These are phyloP conservation scores for Griposia aprilina DNA, from an alignment of 2,888 invertebrate genomes.

Conservation along the genomic window DNA sequence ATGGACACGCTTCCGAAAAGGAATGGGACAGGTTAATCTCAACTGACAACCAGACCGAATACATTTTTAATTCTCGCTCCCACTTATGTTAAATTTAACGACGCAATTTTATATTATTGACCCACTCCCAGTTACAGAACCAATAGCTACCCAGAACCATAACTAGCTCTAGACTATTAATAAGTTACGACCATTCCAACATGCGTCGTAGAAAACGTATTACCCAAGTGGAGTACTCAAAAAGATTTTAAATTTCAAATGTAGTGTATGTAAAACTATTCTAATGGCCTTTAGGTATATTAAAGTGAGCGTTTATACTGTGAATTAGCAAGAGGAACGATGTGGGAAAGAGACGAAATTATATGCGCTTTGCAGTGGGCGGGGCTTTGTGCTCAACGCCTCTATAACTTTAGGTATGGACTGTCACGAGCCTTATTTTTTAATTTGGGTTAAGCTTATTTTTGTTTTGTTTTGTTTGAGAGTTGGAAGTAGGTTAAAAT, in stretches of 20 bases:
- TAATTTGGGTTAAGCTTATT: conserved; percentile 34
- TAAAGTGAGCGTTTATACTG: conserved; percentile 60
- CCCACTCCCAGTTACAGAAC: conserved; percentile 17
- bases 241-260: conserved; percentile 63
- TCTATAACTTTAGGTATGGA: conserved; percentile 72
- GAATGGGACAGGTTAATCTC: conserved; percentile 2
- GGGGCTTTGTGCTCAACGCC: conserved; percentile 72
- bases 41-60: not conserved
- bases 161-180: conserved; percentile 20
- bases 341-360: conserved; percentile 75
- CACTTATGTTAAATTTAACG: not conserved
- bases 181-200: conserved; percentile 35
- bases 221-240: conserved; percentile 48
- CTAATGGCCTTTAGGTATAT: conserved; percentile 57
- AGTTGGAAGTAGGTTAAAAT: conserved; percentile 14
- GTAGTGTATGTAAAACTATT: conserved; percentile 64
- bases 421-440: conserved; percentile 43
- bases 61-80: conserved; percentile 5
- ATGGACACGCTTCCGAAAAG: conserved; percentile 7
- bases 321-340: conserved; percentile 69
- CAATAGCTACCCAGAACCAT: conserved; percentile 21
- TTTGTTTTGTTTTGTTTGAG: conserved; percentile 16
- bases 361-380: conserved; percentile 80
- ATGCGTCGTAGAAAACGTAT: conserved; percentile 45
- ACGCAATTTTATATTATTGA: conserved; percentile 17